Base-by-base conservation (phyloP, 2,888 invertebrate genomes). In the Chironomus riparius region DNA sequence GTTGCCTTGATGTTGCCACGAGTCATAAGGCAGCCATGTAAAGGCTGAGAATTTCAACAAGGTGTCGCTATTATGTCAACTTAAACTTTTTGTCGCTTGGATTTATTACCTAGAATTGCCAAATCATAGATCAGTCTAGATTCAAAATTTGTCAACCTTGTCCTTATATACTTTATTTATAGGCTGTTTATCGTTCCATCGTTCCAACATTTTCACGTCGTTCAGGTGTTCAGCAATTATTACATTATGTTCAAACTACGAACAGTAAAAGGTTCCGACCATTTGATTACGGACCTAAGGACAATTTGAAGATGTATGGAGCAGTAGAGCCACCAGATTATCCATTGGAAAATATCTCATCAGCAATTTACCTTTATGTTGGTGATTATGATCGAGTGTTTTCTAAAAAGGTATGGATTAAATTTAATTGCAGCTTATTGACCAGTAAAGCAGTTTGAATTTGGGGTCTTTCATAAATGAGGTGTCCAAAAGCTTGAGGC, bases 211-310 rank as follows among this genome's bases (percentile, higher is more conserved):
- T 65, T 21, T 65, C 71, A 22, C 71, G 13, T 12, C n/a, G 28
- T 5, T 7, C 50, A 2, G 47, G 71, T 38, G 61, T 65, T 6
- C 47, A 47, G 77, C 87, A 88, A 78, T 65, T 87, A 0, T 76
- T 82, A 1, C 89, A 90, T 79, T 89, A 84, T 79, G 80, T 83
- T 0, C 89, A 89, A 80, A 80, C 83, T 5, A 77, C 82, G 0
- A 78, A 77, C 12, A 81, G 81, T 2, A 79, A 78, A 56, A 77
- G 77, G 73, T 80, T 79, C 79, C 81, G 84, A 75, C 84, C 84
- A 79, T 88, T 82, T 77, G 86, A 88, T 80, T 84, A 83, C 79
- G 88, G 87, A 2, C 78, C 79, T 0, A 61, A 80, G 3, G 79
- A 78, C 56, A 87, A 86, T 78, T 72, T 81, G 28, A 18, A 78